Percentiles rank a stretch among this genome's conserved stretches.
phyloP scores from a whole-genome alignment of 2,113 vertebrate genomes.

The Ameiurus melas region DNA sequence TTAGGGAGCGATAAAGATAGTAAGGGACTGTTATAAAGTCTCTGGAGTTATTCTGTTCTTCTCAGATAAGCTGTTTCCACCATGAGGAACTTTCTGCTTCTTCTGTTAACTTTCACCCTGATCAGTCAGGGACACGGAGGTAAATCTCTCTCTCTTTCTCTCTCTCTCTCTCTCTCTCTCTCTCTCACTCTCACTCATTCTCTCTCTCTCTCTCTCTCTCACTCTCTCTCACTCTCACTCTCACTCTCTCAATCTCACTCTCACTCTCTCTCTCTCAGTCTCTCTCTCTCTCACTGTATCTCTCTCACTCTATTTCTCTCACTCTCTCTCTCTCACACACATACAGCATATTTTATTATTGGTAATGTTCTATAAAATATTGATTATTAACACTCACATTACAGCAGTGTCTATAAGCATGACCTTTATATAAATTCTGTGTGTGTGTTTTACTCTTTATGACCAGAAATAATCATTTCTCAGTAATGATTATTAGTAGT shows the following conservation, averaged over 20 bases:
- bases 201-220: not conserved
- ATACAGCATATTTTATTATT: not conserved
- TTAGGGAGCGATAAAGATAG: not conserved
- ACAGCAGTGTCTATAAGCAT: not conserved
- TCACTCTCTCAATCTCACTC: not conserved
- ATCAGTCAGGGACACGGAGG: slow-evolving; percentile 63
- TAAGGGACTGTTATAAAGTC: not conserved
- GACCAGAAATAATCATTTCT: not conserved
- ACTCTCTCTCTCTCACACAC: not conserved
- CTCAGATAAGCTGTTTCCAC: slow-evolving; percentile 36
- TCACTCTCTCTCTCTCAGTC: not conserved
- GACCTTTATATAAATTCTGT: not conserved
- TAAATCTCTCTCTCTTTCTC: slow-evolving; percentile 56
- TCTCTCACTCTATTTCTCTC: too few species aligned
- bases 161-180: not conserved
- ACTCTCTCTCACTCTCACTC: not conserved
- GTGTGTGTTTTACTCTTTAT: not conserved
- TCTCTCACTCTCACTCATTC: not conserved
- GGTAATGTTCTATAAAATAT: not conserved
- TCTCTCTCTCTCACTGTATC: not conserved
- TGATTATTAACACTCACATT: not conserved
- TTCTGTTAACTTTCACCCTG: slow-evolving; percentile 62
- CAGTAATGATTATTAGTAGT: not conserved
- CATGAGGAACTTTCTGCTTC: slow-evolving; percentile 63
- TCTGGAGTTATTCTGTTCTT: slow-evolving; percentile 1